phyloP scores from a whole-genome alignment of 2,797 vertebrate genomes.

The Characodon lateralis region DNA sequence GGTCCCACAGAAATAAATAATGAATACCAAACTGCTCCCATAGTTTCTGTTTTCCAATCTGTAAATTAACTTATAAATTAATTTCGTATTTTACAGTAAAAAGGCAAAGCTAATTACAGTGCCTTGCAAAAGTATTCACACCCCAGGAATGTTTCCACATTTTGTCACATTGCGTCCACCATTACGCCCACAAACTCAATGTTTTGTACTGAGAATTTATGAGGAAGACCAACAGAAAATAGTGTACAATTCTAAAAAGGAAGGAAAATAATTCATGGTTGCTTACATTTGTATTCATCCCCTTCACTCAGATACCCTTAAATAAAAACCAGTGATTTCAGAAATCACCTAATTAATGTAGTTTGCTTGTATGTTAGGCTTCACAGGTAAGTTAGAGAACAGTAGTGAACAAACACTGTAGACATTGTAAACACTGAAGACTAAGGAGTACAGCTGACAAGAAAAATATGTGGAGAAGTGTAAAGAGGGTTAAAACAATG shows the following conservation, averaged over 20 bases:
- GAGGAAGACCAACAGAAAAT: background rate
- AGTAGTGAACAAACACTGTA: too few species aligned
- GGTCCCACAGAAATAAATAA: background rate
- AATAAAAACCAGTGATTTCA: background rate
- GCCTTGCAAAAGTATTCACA: conserved; percentile 1
- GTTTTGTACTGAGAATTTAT: background rate
- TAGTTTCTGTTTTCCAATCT: background rate
- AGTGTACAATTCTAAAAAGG: background rate
- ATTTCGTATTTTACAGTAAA: background rate
- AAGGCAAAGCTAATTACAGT: background rate
- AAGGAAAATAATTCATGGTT: background rate
- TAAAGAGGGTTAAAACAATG: background rate
- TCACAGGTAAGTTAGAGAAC: background rate
- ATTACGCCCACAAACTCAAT: background rate
- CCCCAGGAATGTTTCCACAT: background rate
- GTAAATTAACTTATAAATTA: background rate
- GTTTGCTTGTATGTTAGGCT: background rate
- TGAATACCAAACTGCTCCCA: conserved; percentile 4
- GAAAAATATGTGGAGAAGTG: background rate
- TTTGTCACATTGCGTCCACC: background rate
- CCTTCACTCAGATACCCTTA: background rate
- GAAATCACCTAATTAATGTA: background rate
- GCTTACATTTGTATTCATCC: too few species aligned
- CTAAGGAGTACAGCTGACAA: background rate
- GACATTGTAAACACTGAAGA: background rate